These are phyloP conservation scores for Anguilla obscura DNA, from an alignment of 2,797 vertebrate genomes.

Conservation along the genomic window DNA sequence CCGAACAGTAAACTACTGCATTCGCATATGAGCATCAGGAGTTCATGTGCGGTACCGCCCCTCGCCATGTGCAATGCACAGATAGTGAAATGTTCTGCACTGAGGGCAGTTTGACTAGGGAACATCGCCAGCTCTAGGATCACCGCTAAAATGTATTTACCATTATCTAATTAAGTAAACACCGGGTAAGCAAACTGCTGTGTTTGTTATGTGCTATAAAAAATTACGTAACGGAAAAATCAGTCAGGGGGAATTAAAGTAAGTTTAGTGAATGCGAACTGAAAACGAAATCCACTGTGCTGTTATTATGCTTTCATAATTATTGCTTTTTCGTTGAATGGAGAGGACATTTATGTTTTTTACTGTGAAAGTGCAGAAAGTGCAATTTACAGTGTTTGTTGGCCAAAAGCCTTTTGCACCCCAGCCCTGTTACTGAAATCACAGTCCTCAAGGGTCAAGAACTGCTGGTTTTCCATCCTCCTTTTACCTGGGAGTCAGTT, in stretches of 20 bases:
- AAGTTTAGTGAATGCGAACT: background rate
- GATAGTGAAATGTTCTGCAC: constrained; percentile 21
- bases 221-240: background rate
- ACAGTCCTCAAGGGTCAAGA: too few species aligned
- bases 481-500: too few species aligned
- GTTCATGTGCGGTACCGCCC: constrained; percentile 22
- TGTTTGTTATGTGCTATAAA: background rate
- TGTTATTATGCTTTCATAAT: too few species aligned
- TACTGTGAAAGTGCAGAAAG: background rate
- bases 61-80: constrained; percentile 18
- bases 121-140: background rate
- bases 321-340: background rate
- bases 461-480: too few species aligned
- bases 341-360: background rate
- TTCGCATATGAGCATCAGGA: constrained; percentile 7
- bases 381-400: background rate
- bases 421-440: too few species aligned
- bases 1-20: background rate
- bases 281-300: background rate
- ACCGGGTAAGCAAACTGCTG: background rate
- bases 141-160: background rate
- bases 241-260: background rate
- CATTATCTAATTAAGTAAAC: background rate
- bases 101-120: background rate
- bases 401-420: too few species aligned